Conservation (phyloP, 2,113 vertebrate species). For the Machaerirhynchus nigripectus region DNA sequence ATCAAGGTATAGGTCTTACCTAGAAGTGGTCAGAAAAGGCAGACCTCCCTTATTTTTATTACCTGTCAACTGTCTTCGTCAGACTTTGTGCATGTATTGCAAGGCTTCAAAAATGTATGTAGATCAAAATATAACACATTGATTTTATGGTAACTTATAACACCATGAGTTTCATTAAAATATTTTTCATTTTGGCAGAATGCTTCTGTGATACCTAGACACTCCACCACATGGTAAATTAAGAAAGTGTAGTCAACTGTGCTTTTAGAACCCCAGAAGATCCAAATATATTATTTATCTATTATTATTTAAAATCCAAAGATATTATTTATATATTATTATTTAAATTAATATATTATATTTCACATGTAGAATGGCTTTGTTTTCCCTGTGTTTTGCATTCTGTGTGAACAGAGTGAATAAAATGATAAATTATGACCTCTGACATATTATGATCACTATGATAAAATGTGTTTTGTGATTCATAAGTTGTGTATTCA, state of each 20-base stretch:
- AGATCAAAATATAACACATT: neutral
- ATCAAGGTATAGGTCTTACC: neutral
- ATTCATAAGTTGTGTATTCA: neutral
- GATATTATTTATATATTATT: no score
- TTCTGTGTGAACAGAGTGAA: neutral
- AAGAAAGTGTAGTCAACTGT: neutral
- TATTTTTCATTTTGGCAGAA: neutral
- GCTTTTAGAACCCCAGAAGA: neutral
- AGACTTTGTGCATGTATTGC: neutral
- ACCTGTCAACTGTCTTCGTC: neutral
- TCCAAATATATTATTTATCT: neutral
- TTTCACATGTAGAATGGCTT: neutral
- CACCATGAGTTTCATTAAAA: neutral
- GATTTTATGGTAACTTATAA: neutral
- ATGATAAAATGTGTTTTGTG: neutral
- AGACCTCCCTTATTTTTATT: neutral
- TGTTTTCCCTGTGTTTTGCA: neutral
- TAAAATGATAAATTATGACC: neutral
- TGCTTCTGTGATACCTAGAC: neutral
- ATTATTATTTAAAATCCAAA: no score
- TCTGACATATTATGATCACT: neutral
- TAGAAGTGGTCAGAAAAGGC: neutral
- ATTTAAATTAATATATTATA: neutral
- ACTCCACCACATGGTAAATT: neutral
- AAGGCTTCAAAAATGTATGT: neutral